Evolutionary conservation across 2,888 invertebrate genomes (phyloP).

Genomic region (Seladonia tumulorum): DNA sequence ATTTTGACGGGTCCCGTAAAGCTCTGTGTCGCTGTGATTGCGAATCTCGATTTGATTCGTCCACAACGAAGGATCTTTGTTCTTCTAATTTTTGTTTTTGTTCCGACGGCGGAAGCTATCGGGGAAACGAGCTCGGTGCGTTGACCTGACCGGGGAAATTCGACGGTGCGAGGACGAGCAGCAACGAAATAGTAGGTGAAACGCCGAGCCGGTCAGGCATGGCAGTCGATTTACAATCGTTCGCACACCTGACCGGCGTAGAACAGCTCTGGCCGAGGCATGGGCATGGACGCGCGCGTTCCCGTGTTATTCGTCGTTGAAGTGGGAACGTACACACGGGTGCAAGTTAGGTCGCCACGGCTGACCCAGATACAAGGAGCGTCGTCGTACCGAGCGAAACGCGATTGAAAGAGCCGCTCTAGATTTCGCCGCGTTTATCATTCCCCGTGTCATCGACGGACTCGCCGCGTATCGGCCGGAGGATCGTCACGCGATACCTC

Average conservation of each 20-base stretch:
- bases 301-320: slow-evolving; percentile 34
- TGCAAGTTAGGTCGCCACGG: slow-evolving; percentile 70
- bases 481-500: slow-evolving; percentile 39
- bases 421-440: slow-evolving; percentile 67
- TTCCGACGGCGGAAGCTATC: no score
- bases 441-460: slow-evolving; percentile 50
- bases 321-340: slow-evolving; percentile 51
- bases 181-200: background rate
- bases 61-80: no score
- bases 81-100: background rate
- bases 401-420: slow-evolving; percentile 69
- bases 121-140: background rate
- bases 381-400: slow-evolving; percentile 64
- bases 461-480: slow-evolving; percentile 25
- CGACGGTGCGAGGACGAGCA: background rate
- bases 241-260: slow-evolving; percentile 38
- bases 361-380: slow-evolving; percentile 70
- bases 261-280: slow-evolving; percentile 33
- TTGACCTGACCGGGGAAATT: background rate
- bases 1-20: no score
- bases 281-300: slow-evolving; percentile 45
- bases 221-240: slow-evolving; percentile 35
- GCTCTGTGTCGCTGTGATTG: no score
- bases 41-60: no score
- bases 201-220: background rate